Percentiles rank a stretch among this genome's conserved stretches.
phyloP scores from a whole-genome alignment of 2,888 invertebrate genomes.

The Pediacus dermestoides region DNA sequence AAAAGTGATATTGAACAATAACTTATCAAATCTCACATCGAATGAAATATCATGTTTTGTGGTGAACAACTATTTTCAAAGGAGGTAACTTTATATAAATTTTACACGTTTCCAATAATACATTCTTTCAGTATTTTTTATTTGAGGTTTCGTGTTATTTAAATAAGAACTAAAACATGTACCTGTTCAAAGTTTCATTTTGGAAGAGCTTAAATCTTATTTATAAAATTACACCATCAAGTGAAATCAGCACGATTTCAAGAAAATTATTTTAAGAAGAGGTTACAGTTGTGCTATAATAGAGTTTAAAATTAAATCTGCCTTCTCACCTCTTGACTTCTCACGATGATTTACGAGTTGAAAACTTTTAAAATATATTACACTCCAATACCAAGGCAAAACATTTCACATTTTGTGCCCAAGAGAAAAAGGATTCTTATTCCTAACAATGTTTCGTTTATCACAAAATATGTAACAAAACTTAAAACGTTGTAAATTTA shows the following conservation, averaged over 20 bases:
- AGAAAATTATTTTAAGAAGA: constrained; percentile 8
- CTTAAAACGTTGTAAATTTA: constrained; percentile 28
- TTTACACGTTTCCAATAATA: too few species aligned
- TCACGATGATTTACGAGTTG: constrained; percentile 43
- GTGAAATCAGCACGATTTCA: constrained; percentile 6
- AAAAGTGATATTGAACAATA: too few species aligned
- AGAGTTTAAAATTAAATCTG: constrained; percentile 45
- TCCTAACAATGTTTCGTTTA: constrained; percentile 19
- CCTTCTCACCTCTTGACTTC: constrained; percentile 42
- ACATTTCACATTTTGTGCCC: constrained; percentile 32
- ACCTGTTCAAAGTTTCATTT: too few species aligned
- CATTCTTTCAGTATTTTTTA: too few species aligned
- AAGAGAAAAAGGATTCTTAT: constrained; percentile 24
- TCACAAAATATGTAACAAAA: constrained; percentile 21
- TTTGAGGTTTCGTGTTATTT: too few species aligned
- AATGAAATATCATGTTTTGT: too few species aligned
- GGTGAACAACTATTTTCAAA: too few species aligned
- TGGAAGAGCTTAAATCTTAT: too few species aligned
- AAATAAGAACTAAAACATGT: too few species aligned
- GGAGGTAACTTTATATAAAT: too few species aligned
- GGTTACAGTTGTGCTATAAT: constrained; percentile 29
- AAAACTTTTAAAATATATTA: constrained; percentile 42
- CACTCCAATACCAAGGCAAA: constrained; percentile 26
- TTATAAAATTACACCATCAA: too few species aligned
- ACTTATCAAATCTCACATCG: too few species aligned